Evolutionary conservation across 2,888 invertebrate species (phyloP), one percentile per base, ranked within the genome.

Genomic region (Cerastis leucographa): DNA sequence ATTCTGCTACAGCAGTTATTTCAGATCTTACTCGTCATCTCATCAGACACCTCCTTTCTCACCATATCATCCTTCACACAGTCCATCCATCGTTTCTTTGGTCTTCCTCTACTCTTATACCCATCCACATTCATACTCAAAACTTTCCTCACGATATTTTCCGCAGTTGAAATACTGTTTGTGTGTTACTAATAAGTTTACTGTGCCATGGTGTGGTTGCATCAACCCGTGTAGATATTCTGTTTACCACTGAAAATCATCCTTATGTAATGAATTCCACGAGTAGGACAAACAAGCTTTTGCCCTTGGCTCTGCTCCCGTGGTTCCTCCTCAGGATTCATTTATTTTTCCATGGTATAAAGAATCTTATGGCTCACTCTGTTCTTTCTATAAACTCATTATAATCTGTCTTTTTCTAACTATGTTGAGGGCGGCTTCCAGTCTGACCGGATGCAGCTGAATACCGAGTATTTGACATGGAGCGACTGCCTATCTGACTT

Each of bases 191-290:
- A n/a, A 54, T n/a, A 54, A 5, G 14, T 35, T 22, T 2, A 61
- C 35, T 61, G 35, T 61, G 11, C 22, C 35, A 5, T 35, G 35
- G 22, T 19, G 35, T 35, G 54, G n/a, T 25, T 25, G 25, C 7
- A 6, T 56, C 14, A 25, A 56, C 25, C 14, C 56, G 6, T 56
- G 56, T 14, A 14, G 12, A 5, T 54, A 54, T 19, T 40, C 35
- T 46, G 46, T 66, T 71, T 35, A 14, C 40, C 25, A 67, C 46
- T 67, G 49, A 72, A 40, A 25, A 40, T 68, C 40, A 25, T 49
- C 8, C n/a, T 9, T 1, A n/a, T 71, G 14, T 2, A 14, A 67
- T 46, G 19, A 67, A 25, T 56, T 19, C 25, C 42, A 25, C 19
- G 25, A 69, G n/a, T 29, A 65, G 1, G 14, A 17, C 12, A 40